These are phyloP conservation scores for Drosophila ercepeae DNA, from an alignment of 1,140 invertebrate genomes.

Conservation along the genomic window DNA sequence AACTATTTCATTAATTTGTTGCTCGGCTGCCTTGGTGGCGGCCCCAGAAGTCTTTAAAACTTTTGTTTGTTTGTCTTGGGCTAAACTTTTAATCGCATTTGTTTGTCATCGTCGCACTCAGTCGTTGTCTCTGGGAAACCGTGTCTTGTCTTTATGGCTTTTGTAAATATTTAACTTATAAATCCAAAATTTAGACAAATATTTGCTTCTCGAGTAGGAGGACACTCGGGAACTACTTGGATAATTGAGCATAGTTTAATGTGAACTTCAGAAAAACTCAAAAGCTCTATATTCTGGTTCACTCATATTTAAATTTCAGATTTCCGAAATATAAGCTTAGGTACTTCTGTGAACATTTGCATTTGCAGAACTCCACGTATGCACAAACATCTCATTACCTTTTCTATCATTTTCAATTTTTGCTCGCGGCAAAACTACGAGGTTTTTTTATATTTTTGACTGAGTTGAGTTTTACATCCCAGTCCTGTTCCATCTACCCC, in stretches of 20 bases:
- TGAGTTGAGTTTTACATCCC: neutral
- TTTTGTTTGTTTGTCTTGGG: conserved; percentile 59
- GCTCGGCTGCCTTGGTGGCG: conserved; percentile 21
- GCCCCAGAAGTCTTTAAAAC: conserved; percentile 50
- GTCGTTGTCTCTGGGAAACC: no score
- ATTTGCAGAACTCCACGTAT: conserved; percentile 19
- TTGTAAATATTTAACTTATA: conserved; percentile 39
- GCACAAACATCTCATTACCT: conserved; percentile 55
- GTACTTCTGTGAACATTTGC: neutral
- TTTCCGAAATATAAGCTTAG: no score
- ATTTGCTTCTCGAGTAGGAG: conserved; percentile 2
- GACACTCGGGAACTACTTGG: neutral
- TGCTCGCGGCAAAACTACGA: conserved; percentile 22
- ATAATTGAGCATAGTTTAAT: neutral
- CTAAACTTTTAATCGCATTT: conserved; percentile 66
- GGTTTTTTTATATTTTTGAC: conserved; percentile 32
- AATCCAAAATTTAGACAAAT: conserved; percentile 20
- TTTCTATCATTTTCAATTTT: conserved; percentile 44
- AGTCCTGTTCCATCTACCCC: neutral
- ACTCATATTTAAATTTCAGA: no score
- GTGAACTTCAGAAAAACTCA: no score
- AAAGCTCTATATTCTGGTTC: no score
- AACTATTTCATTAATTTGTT: conserved; percentile 65
- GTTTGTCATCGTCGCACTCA: conserved; percentile 25
- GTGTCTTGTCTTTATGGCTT: conserved; percentile 15